phyloP scores from a whole-genome alignment of 2,113 vertebrate genomes.

The Anguilla rostrata region DNA sequence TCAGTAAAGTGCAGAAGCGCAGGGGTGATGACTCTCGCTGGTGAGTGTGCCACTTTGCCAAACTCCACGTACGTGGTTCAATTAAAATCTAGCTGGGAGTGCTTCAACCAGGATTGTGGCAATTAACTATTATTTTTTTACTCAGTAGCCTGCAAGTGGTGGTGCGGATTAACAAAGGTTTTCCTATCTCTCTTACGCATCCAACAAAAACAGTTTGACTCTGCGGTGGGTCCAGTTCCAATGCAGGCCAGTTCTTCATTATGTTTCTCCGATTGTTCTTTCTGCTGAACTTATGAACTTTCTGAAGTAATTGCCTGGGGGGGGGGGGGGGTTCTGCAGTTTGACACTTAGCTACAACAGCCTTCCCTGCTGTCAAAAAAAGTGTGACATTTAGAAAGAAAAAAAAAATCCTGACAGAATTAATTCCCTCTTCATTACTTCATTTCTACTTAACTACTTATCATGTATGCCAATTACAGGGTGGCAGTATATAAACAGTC shows the following conservation, averaged over 20 bases:
- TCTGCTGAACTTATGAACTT: background rate
- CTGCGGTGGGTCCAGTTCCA: background rate
- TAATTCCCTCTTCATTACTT: background rate
- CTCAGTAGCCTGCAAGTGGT: slow-evolving; percentile 20
- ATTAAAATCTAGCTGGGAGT: slow-evolving; percentile 33
- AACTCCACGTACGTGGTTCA: slow-evolving; percentile 15
- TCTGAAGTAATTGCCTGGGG: background rate
- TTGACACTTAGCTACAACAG: background rate
- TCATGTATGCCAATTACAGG: too few relatives aligned
- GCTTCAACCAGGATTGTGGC: slow-evolving; percentile 26
- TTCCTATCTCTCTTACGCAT: slow-evolving; percentile 5
- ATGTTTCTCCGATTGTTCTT: background rate
- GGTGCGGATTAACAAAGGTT: slow-evolving; percentile 14
- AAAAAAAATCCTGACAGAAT: too few relatives aligned
- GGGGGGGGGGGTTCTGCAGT: background rate
- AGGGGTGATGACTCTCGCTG: slow-evolving; percentile 14
- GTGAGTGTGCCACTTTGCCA: slow-evolving; percentile 5
- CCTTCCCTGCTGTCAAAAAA: background rate
- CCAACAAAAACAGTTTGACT: background rate
- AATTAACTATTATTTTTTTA: slow-evolving; percentile 32
- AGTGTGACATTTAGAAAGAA: too few relatives aligned
- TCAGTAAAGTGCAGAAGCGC: slow-evolving; percentile 11
- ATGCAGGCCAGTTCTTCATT: background rate
- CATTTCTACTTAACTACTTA: background rate
- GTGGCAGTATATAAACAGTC: background rate